Evolutionary conservation across 2,113 vertebrate species (phyloP).

Genomic region (Anolis carolinensis): DNA sequence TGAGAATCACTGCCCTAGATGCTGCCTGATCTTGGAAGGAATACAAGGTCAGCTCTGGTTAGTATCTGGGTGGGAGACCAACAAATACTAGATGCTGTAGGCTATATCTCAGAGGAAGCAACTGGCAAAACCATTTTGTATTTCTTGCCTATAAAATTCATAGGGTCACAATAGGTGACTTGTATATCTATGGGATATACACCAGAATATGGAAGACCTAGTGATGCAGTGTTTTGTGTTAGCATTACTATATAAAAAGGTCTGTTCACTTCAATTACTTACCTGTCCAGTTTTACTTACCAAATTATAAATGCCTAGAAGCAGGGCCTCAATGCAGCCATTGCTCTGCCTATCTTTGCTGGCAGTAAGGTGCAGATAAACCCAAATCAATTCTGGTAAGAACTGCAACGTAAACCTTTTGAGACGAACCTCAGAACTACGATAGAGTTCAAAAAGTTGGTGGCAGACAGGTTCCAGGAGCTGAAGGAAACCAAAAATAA

Average conservation of each 20-base stretch:
- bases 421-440: conserved; percentile 91
- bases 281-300: conserved; percentile 74
- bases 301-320: conserved; percentile 97
- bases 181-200: too few species aligned
- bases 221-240: conserved; percentile 12
- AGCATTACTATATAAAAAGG: not conserved
- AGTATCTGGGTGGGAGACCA: too few species aligned
- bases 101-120: too few species aligned
- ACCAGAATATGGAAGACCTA: too few species aligned
- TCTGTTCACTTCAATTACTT: conserved; percentile 8
- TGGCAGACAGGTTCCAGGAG: conserved; percentile 97
- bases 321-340: conserved; percentile 95
- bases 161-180: too few species aligned
- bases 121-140: too few species aligned
- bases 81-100: too few species aligned
- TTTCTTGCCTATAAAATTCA: too few species aligned
- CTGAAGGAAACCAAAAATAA: conserved; percentile 68
- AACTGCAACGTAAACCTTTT: conserved; percentile 96
- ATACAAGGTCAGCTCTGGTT: too few species aligned
- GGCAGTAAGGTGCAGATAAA: conserved; percentile 90
- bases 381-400: conserved; percentile 95
- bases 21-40: too few species aligned
- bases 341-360: conserved; percentile 94
- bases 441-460: conserved; percentile 96
- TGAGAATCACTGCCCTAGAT: too few species aligned